Percentiles rank a stretch among this genome's conserved stretches.
These are phyloP conservation scores for Amblyopsis rosae DNA, from an alignment of 2,113 vertebrate genomes.

Conservation along the genomic window DNA sequence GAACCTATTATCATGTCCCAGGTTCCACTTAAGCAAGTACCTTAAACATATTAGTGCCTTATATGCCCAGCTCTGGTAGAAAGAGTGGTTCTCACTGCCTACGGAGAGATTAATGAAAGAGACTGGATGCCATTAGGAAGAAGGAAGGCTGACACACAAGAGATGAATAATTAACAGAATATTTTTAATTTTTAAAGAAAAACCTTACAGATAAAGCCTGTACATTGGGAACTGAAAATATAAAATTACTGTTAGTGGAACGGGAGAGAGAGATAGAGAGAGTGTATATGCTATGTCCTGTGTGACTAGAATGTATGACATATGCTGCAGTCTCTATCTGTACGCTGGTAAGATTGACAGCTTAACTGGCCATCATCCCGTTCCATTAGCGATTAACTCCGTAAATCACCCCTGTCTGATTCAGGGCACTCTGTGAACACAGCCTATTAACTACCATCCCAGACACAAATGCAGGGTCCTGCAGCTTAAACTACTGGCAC, in stretches of 20 bases:
- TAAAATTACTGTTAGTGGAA: neutral
- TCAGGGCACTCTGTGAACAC: constrained; percentile 30
- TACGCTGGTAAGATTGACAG: constrained; percentile 19
- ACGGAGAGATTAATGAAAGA: constrained; percentile 24
- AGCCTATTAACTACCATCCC: constrained; percentile 6
- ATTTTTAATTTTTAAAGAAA: constrained; percentile 54
- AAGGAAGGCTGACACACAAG: constrained; percentile 43
- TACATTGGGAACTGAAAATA: constrained; percentile 33
- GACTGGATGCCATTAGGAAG: constrained; percentile 45
- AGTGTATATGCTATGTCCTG: neutral
- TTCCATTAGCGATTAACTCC: constrained; percentile 42
- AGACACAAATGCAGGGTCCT: constrained; percentile 30
- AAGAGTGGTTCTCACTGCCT: constrained; percentile 31
- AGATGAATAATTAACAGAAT: constrained; percentile 59
- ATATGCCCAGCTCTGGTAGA: constrained; percentile 31
- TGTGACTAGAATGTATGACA: neutral
- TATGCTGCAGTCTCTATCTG: neutral
- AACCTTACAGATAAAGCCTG: constrained; percentile 34
- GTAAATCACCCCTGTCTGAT: constrained; percentile 22
- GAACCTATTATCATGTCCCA: constrained; percentile 53
- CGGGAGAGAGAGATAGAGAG: neutral
- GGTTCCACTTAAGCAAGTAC: constrained; percentile 38
- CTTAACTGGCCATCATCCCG: constrained; percentile 26
- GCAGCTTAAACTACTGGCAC: constrained; percentile 34
- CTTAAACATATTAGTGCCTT: constrained; percentile 35